Evolutionary conservation across 2,888 invertebrate species (phyloP), one percentile per base, ranked within the genome.

Genomic region (Philaethria dido): DNA sequence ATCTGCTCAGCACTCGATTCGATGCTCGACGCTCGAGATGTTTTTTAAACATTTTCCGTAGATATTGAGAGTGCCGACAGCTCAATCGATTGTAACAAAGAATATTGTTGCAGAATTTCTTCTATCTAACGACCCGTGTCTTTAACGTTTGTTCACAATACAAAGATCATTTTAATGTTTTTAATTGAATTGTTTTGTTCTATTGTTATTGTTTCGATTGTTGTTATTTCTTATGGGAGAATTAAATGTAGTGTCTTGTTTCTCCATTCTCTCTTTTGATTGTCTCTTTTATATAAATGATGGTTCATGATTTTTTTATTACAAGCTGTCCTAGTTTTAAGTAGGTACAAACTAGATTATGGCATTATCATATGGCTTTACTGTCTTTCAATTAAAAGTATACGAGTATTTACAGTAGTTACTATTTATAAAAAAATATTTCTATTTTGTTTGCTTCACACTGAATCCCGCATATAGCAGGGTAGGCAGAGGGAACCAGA

Each of bases 11-110:
- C 73, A 73, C 75, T 75, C 75, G 72, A 73, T 73, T 75, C 57
- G 74, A 69, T 73, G 73, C 75, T 75, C 75, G 72, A 73, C 72
- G 71, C 75, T 77, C 70, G 74, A 77, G 78, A 78, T 77, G 78
- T 80, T 82, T 84, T 83, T 85, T 79, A 80, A 82, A 80, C 81
- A 83, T 82, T 84, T 81, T 74, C 77, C 76, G 75, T 70, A 76
- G 76, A 75, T 78, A 77, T 75, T 74, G 75, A 77, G 75, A 76
- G 77, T 77, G 77, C 76, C 74, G 77, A 77, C 77, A 77, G 79
- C 75, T 77, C 75, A 74, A 78, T 82, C 79, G 80, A 82, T 79
- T 80, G 76, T 73, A 74, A 57, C 72, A 72, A 72, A 72, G 75
- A 75, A 66, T 70, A 71, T 64, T 69, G 55, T 62, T 69, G 63